Evolutionary conservation across 2,888 invertebrate genomes (phyloP).

Genomic region (Sthenelais limicola): DNA sequence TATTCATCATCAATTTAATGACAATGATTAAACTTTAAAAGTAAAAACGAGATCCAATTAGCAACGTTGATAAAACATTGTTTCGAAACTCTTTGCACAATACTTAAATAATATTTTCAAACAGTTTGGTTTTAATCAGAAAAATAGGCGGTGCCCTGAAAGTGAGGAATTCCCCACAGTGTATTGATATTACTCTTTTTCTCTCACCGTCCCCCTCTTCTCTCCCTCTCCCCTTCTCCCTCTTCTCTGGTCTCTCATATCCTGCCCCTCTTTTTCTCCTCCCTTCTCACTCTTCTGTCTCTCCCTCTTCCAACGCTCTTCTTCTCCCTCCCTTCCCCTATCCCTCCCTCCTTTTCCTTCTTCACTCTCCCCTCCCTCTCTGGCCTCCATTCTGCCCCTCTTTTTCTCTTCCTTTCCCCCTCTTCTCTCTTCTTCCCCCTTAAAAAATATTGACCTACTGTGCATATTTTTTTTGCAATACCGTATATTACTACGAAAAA

Average conservation of each 20-base stretch:
- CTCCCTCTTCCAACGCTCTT: neutral
- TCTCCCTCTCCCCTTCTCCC: neutral
- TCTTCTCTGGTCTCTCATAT: neutral
- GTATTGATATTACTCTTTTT: too few species aligned
- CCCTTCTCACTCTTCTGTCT: neutral
- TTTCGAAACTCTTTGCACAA: too few species aligned
- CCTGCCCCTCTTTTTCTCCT: neutral
- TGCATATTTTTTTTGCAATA: too few species aligned
- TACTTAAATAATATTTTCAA: too few species aligned
- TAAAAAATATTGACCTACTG: neutral
- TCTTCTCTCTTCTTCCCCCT: slow-evolving; percentile 1
- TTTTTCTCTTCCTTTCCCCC: neutral
- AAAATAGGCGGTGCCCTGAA: too few species aligned
- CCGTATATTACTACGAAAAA: neutral
- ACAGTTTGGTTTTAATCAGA: too few species aligned
- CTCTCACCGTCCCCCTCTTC: neutral
- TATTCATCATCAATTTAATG: too few species aligned
- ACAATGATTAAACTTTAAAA: too few species aligned
- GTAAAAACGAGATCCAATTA: too few species aligned
- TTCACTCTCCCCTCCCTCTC: neutral
- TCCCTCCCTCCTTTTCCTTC: neutral
- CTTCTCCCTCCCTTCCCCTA: neutral
- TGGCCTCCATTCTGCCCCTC: neutral
- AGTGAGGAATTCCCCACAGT: too few species aligned
- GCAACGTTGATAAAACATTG: too few species aligned